phyloP scores from a whole-genome alignment of 1,140 invertebrate genomes.

The Dendrolimus punctatus region DNA sequence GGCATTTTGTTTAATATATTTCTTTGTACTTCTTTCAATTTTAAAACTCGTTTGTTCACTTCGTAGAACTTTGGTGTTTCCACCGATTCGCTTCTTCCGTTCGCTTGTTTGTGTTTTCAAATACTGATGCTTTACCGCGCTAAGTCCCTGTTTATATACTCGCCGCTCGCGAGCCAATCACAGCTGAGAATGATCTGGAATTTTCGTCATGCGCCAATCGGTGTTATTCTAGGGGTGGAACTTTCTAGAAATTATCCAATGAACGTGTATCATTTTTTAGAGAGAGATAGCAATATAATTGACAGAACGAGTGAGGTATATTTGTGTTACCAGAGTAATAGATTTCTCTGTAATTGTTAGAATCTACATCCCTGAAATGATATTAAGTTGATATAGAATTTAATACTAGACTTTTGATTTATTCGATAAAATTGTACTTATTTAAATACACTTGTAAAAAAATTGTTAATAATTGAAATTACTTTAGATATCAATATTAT shows the following conservation, averaged over 20 bases:
- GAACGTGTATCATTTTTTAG: slow-evolving; percentile 18
- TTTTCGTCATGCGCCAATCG: slow-evolving; percentile 19
- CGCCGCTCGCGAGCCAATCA: slow-evolving; percentile 19
- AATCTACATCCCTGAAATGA: too few relatives aligned
- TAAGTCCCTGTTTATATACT: slow-evolving; percentile 26
- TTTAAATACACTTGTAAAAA: too few relatives aligned
- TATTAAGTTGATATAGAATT: too few relatives aligned
- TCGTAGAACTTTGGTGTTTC: slow-evolving; percentile 14
- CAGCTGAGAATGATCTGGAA: slow-evolving; percentile 32
- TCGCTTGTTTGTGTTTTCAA: slow-evolving; percentile 32
- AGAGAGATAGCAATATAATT: slow-evolving; percentile 10
- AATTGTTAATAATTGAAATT: too few relatives aligned
- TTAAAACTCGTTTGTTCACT: slow-evolving; percentile 8
- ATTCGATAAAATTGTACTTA: too few relatives aligned
- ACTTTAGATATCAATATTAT: too few relatives aligned
- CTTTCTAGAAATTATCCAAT: slow-evolving; percentile 18
- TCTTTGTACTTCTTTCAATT: slow-evolving; percentile 12
- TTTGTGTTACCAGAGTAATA: slow-evolving; percentile 1
- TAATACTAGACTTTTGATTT: too few relatives aligned
- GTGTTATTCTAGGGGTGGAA: slow-evolving; percentile 13
- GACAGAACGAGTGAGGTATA: not conserved
- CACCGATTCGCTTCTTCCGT: slow-evolving; percentile 20
- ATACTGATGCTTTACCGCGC: slow-evolving; percentile 37
- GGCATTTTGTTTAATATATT: slow-evolving; percentile 52
- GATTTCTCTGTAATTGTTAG: too few relatives aligned